Base-by-base conservation (phyloP, 2,888 invertebrate genomes). In the Neoitamus cyanurus region DNA sequence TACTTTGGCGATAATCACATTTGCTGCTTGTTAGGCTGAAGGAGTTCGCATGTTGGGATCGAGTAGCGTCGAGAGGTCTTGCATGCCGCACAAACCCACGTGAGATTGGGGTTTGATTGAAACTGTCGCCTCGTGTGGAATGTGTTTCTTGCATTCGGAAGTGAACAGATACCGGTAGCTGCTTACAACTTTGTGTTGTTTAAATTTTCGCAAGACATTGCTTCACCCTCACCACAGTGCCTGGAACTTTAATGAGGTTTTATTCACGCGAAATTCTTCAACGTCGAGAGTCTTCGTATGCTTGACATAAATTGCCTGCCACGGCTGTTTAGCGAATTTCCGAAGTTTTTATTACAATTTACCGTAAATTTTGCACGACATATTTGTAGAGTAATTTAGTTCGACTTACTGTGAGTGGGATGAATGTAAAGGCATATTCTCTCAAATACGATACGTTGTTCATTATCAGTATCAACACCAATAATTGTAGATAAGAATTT, bases 21-120 rank as follows among this genome's bases (percentile, higher is more conserved):
- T 73, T 73, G 31, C 36, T 73, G 36, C 73, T 73, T 73, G 73
- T 73, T 37, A n/a, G 73, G 73, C 58, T 25, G 36, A 15, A 34
- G 36, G 31, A 70, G 20, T 36, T 73, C 36, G 73, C 73, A 36
- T 34, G 20, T 25, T 58, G 58, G 42, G 58, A 46, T 46, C 42
- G 42, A 13, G n/a, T n/a, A 46, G n/a, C 2, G 42, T 28, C 31
- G 31, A 34, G 20, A 20, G 2, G 11, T 73, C 36, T 36, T 73
- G 73, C 31, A 73, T 73, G 36, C 7, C 15, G 15, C 31, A 73
- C 36, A 15, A 73, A 73, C 15, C 9, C 73, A 20, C 20, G 15
- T 15, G 11, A 73, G 73, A 34, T 37, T 20, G 5, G 20, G 20
- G 0, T 25, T 58, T 58, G 58, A 58, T 58, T 58, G 25, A 25